Evolutionary conservation across 2,113 vertebrate species (phyloP), one percentile per base, ranked within the genome.

Genomic region (Empidonax alnorum): DNA sequence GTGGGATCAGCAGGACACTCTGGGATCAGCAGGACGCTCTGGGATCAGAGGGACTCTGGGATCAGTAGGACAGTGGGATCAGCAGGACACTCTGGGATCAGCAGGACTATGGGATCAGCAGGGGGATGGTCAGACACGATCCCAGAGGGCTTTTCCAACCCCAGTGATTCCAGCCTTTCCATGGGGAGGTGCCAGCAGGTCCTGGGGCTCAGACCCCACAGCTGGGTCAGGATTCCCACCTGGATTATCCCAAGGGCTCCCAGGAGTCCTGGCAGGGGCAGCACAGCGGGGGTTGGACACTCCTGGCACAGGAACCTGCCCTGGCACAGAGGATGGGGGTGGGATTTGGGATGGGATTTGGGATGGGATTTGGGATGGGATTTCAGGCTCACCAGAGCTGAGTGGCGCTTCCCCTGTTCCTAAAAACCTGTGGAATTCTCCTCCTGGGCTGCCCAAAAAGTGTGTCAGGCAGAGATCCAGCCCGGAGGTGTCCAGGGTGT

Each of bases 221-320:
- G 71, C 42, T 50, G 46, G 39, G 27, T n/a, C 35, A 28, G 65
- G 55, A 74, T 44, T 69, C 42, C 10, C 16, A 1, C 37, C 2
- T 25, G 3, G 49, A 17, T n/a, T 14, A 37, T 80, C 72, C 63
- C 4, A 4, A 53, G 52, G 58, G 35, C 66, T 47, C 56, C 1
- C 5, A n/a, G 61, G 2, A 1, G 10, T 66, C 37, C 41, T 55
- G 23, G 3, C 28, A 50, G n/a, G 11, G 14, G 13, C 21, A 78
- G 50, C 20, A 2, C 7, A 10, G 30, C 71, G 11, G 39, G 39
- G 41, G 41, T 42, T 2, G 14, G 66, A 21, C 10, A 3, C 44
- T 23, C 50, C 50, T 2, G 0, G n/a, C 25, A 21, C 0, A 0
- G 80, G 63, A 76, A 35, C 30, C 3, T 13, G 44, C 62, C 35